Evolutionary conservation across 2,888 invertebrate species (phyloP), one percentile per base, ranked within the genome.

Genomic region (Tetanocera ferruginea): DNA sequence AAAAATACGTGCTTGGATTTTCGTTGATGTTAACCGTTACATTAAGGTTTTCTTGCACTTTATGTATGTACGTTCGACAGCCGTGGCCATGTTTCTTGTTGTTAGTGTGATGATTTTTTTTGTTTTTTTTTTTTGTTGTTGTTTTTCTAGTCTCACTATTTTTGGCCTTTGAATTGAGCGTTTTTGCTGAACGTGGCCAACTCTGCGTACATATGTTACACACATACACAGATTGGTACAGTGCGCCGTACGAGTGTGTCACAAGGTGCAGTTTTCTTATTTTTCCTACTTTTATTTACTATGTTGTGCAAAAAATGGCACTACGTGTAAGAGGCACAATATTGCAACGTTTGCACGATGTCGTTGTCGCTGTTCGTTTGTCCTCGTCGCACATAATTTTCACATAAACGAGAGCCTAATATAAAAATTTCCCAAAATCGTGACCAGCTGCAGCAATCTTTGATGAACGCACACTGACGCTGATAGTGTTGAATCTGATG

Each of bases 1-100:
- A 85, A 81, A 87, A 84, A 83, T 87, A 87, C 86, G 86, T 87
- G 87, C 87, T 82, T 84, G 85, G 87, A 87, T 87, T 87, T 87
- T 81, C 80, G 74, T 78, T 64, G 78, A 34, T 55, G 75, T 34
- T 72, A 37, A 76, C 51, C 72, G 75, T 67, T 23, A 55, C 55
- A 55, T 55, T 67, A 67, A 66, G 31, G 52, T 55, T 66, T 55
- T 25, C 75, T 75, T 75, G 11, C 67, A 62, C 67, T 75, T 55
- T 31, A 9, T 28, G 11, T 34, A 62, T 51, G 25, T 51, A 19
- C 49, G 23, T 62, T 66, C 66, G 75, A 52, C 66, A 52, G 52
- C 52, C 14, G 52, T 34, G 19, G 28, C 71, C 19, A 28, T 31
- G 19, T 17, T 28, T 5, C 34, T 64, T 28, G 34, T 17, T 25